Conservation (phyloP, 1,140 invertebrate genomes). For the Chironomus tepperi region DNA sequence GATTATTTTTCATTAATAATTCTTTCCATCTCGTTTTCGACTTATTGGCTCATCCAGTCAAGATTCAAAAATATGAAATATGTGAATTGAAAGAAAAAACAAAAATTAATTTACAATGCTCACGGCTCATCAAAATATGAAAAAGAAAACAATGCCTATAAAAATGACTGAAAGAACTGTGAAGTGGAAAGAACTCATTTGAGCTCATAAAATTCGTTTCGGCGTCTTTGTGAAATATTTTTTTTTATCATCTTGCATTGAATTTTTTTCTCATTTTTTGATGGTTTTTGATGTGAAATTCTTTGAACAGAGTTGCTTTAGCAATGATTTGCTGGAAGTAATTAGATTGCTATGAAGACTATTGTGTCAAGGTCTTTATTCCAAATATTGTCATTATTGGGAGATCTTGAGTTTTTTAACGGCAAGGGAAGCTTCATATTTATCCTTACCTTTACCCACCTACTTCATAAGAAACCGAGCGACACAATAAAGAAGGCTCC, state of each 20-base stretch:
- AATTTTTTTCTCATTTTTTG: too few species aligned
- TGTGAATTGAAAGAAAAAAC: conserved; percentile 4
- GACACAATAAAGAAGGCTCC: too few species aligned
- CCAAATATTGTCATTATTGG: too few species aligned
- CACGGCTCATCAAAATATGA: not conserved
- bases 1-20: conserved; percentile 24
- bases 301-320: too few species aligned
- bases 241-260: not conserved
- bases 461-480: too few species aligned
- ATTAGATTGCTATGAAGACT: too few species aligned
- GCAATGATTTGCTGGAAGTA: too few species aligned
- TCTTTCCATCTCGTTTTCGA: not conserved
- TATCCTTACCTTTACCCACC: too few species aligned
- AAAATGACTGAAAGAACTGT: not conserved
- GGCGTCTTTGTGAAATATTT: not conserved
- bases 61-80: not conserved
- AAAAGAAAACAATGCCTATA: not conserved
- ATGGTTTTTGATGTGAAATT: too few species aligned
- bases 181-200: conserved; percentile 12
- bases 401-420: too few species aligned
- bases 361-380: too few species aligned
- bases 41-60: not conserved
- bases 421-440: too few species aligned
- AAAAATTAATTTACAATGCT: conserved; percentile 14
- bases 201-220: conserved; percentile 12